A percentile compares a stretch with the other conserved stretches of the same genome.
Evolutionary conservation across 2,113 vertebrate species (phyloP).

Genomic region (Melanerpes formicivorus): DNA sequence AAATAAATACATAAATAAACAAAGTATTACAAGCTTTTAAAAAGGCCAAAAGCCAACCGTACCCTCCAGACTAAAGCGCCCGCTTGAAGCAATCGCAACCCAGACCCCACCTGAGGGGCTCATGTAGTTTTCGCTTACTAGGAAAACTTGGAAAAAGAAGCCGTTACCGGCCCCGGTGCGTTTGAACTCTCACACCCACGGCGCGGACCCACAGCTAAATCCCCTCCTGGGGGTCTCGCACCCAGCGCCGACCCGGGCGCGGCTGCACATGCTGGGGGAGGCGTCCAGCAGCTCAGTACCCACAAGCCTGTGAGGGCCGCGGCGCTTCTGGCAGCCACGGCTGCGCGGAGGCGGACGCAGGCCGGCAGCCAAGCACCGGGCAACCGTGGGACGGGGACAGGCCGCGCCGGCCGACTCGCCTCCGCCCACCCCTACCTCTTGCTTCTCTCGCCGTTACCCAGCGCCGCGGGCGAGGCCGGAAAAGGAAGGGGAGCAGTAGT

Average conservation of each 20-base stretch:
- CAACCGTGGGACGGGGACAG: neutral
- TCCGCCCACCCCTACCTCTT: neutral
- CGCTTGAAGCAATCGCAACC: neutral
- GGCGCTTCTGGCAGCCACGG: neutral
- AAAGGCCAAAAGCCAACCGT: neutral
- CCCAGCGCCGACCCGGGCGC: neutral
- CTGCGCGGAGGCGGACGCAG: neutral
- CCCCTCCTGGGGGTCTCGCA: neutral
- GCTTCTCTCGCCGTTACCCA: neutral
- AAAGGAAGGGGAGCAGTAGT: neutral
- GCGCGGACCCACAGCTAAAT: accelerated
- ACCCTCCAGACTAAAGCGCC: neutral
- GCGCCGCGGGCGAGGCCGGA: neutral
- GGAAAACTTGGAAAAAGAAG: neutral
- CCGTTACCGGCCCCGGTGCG: neutral
- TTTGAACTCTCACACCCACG: no score
- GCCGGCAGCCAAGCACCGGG: neutral
- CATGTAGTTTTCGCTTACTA: neutral
- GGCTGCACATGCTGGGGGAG: neutral
- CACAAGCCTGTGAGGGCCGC: neutral
- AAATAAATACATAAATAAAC: neutral
- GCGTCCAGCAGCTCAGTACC: neutral
- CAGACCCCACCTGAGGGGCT: neutral
- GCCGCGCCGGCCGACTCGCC: neutral
- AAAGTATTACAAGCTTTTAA: no score